Conservation (phyloP, 2,888 invertebrate genomes). For the Penaeus monodon region DNA sequence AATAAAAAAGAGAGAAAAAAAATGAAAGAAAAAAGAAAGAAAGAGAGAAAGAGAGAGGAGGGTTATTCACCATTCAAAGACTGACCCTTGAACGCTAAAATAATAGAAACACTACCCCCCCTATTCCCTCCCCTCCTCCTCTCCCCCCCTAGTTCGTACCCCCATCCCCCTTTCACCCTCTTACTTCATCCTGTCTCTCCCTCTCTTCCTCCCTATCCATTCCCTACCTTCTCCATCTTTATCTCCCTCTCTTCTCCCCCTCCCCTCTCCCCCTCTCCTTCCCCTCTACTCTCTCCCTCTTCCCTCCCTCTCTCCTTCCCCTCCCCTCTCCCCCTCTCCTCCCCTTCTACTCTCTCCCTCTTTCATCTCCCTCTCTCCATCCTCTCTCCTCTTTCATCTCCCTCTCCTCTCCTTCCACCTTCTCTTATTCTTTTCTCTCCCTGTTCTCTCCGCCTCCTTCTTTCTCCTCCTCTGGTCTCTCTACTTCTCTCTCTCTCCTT, state of each 20-base stretch:
- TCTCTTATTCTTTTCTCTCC: background rate
- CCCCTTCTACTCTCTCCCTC: too few species aligned
- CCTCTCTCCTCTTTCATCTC: background rate
- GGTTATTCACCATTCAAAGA: too few species aligned
- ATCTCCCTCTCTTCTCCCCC: background rate
- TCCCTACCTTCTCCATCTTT: too few species aligned
- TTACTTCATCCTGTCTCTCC: background rate
- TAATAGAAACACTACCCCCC: background rate
- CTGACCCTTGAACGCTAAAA: background rate
- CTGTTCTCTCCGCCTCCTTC: background rate
- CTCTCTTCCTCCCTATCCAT: background rate
- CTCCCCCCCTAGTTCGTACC: background rate
- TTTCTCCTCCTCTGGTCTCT: too few species aligned
- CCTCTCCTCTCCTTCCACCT: background rate
- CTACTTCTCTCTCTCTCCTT: background rate
- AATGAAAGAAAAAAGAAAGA: too few species aligned
- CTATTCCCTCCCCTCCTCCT: background rate
- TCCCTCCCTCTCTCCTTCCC: background rate
- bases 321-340: too few species aligned
- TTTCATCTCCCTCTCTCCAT: too few species aligned
- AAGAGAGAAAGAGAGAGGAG: too few species aligned
- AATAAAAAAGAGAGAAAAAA: too few species aligned
- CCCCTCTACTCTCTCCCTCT: too few species aligned
- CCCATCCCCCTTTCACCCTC: background rate
- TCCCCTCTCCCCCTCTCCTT: too few species aligned